Evolutionary conservation across 2,113 vertebrate genomes (phyloP).

Genomic region (Pteronura brasiliensis): DNA sequence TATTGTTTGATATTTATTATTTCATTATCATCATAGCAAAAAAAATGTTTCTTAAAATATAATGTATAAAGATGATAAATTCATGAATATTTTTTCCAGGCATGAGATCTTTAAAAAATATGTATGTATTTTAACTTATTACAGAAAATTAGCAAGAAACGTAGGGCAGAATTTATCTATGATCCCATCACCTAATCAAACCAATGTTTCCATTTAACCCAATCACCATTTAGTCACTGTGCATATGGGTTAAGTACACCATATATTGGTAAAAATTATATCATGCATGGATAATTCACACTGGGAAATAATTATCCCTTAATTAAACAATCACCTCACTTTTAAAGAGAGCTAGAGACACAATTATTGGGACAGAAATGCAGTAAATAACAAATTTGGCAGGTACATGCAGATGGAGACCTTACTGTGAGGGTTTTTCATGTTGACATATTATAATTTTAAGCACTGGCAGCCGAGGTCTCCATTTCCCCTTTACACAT

Average conservation of each 20-base stretch:
- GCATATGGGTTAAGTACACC: neutral
- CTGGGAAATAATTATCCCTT: constrained; percentile 3
- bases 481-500: neutral
- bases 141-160: constrained; percentile 33
- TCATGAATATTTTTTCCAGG: constrained; percentile 31
- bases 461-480: neutral
- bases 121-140: neutral
- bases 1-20: constrained; percentile 27
- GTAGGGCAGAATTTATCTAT: neutral
- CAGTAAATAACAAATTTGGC: constrained; percentile 34
- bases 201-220: constrained; percentile 12
- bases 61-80: neutral
- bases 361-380: neutral
- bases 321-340: constrained; percentile 48
- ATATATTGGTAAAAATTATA: neutral
- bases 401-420: neutral
- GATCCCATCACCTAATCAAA: neutral
- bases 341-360: constrained; percentile 12
- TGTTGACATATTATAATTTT: constrained; percentile 15
- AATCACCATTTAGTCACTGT: neutral
- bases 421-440: neutral
- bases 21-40: neutral
- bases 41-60: constrained; percentile 33
- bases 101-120: neutral
- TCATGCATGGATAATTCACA: constrained; percentile 35